These are phyloP conservation scores for Amphiprion percula DNA, from an alignment of 2,113 vertebrate species.

Conservation along the genomic window DNA sequence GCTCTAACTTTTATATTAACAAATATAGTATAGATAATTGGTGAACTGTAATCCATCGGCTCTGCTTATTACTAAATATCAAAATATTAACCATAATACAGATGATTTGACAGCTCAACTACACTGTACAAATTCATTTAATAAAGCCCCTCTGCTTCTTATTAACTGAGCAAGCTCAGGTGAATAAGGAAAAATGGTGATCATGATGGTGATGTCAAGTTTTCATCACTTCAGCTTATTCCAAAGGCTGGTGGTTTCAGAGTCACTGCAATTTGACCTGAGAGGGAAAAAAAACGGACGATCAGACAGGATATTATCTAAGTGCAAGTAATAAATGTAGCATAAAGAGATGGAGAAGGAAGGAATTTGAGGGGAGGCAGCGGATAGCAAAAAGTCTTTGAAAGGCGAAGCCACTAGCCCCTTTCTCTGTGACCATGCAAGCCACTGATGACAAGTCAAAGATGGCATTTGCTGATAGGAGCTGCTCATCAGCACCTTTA, in stretches of 20 bases:
- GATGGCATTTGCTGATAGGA: slow-evolving; percentile 84
- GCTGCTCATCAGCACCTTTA: slow-evolving; percentile 82
- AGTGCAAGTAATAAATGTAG: slow-evolving; percentile 81
- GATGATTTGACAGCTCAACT: not conserved
- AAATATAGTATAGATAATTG: not conserved
- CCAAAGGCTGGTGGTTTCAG: slow-evolving; percentile 63
- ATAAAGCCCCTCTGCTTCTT: not conserved
- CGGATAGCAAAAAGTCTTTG: slow-evolving; percentile 73
- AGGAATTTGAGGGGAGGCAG: slow-evolving; percentile 76
- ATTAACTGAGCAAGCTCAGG: not conserved
- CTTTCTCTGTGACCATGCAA: slow-evolving; percentile 75
- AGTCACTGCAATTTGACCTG: slow-evolving; percentile 76
- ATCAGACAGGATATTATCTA: slow-evolving; percentile 79
- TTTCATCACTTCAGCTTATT: slow-evolving; percentile 72
- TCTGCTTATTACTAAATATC: not conserved
- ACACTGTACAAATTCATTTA: not conserved
- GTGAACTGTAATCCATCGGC: not conserved
- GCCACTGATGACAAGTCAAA: slow-evolving; percentile 81
- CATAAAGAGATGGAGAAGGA: slow-evolving; percentile 74
- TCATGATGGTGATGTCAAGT: slow-evolving; percentile 61
- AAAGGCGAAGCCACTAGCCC: slow-evolving; percentile 76
- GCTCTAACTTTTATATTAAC: not conserved
- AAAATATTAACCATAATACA: not conserved
- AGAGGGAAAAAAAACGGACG: slow-evolving; percentile 40
- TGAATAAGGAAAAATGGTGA: slow-evolving; percentile 30